phyloP scores from a whole-genome alignment of 2,113 vertebrate genomes.

The Microcebus tavaratra region DNA sequence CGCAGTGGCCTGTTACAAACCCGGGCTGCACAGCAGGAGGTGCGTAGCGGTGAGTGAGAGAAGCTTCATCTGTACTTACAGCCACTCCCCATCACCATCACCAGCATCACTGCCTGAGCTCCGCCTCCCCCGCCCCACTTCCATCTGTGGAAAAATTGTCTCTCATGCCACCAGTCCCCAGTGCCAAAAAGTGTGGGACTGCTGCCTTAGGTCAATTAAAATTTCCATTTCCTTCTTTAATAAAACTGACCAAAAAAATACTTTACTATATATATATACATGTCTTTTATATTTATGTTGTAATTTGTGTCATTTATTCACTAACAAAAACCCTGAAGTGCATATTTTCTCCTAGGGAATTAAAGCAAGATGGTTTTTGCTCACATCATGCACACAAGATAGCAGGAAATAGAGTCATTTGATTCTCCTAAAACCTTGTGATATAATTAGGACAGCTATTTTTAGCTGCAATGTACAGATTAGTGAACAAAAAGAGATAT shows the following conservation, averaged over 20 bases:
- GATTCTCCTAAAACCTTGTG: background rate
- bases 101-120: no score
- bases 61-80: no score
- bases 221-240: background rate
- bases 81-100: no score
- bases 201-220: background rate
- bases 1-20: background rate
- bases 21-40: no score
- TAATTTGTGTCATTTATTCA: background rate
- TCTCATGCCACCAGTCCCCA: no score
- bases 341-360: background rate
- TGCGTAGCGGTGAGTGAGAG: no score
- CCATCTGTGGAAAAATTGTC: no score
- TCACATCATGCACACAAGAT: background rate
- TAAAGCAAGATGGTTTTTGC: background rate
- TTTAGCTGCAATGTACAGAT: slow-evolving; percentile 44
- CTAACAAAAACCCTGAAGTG: background rate
- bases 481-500: slow-evolving; percentile 29
- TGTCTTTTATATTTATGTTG: background rate
- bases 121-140: no score
- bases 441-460: slow-evolving; percentile 36
- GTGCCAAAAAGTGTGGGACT: no score
- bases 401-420: background rate
- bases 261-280: background rate
- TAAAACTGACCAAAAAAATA: background rate